Conservation (phyloP, 2,797 vertebrate genomes). For the Semaprochilodus insignis region DNA sequence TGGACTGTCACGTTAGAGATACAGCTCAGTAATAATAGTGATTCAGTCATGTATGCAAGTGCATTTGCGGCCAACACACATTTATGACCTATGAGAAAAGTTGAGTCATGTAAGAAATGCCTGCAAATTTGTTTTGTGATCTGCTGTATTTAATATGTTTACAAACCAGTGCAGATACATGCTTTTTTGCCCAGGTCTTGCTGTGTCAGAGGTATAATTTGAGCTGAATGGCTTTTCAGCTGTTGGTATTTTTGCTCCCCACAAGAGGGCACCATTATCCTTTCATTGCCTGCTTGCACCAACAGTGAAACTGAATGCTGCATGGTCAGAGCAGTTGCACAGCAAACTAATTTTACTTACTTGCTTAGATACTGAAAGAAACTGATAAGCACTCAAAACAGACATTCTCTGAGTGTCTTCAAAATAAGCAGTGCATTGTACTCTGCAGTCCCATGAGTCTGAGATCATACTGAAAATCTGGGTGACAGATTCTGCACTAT, state of each 20-base stretch:
- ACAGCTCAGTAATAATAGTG: not conserved
- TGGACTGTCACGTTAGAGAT: not conserved
- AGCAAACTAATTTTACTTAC: not conserved
- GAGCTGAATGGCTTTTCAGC: not conserved
- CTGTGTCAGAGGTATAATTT: not conserved
- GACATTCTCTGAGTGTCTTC: too few relatives aligned
- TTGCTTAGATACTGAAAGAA: not conserved
- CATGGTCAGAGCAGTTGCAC: not conserved
- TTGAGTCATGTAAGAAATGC: not conserved
- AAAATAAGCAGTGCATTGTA: too few relatives aligned
- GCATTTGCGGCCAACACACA: not conserved
- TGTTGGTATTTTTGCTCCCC: conserved; percentile 31
- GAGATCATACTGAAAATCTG: too few relatives aligned
- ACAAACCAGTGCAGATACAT: not conserved
- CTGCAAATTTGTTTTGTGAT: not conserved
- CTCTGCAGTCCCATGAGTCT: too few relatives aligned
- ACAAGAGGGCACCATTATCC: conserved; percentile 63
- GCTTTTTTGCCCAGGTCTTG: not conserved
- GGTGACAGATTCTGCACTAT: too few relatives aligned
- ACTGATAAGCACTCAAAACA: not conserved
- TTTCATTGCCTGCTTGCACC: not conserved
- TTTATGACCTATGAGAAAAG: not conserved
- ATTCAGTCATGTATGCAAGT: not conserved
- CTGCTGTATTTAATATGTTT: not conserved
- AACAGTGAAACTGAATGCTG: not conserved